phyloP scores from a whole-genome alignment of 2,113 vertebrate species.

The Casuarius casuarius region DNA sequence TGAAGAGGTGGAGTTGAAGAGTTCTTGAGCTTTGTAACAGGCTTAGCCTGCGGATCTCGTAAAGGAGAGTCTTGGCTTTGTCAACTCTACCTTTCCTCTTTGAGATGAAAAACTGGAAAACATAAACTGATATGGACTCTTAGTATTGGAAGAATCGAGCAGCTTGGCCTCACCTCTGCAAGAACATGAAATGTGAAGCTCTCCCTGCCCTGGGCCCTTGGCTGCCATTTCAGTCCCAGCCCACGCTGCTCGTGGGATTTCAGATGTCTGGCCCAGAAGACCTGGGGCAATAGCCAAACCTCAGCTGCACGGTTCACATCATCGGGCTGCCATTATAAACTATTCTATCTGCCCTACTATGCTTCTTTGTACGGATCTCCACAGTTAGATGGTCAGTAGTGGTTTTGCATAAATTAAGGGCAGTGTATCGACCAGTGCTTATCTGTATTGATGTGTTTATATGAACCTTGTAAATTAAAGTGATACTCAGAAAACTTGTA shows the following conservation, averaged over 20 bases:
- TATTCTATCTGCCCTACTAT: neutral
- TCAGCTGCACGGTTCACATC: rapidly evolving
- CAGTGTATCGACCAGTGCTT: neutral
- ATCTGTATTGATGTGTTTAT: neutral
- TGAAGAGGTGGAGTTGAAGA: neutral
- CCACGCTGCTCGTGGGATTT: neutral
- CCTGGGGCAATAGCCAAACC: neutral
- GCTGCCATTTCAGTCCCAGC: neutral
- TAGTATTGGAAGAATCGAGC: neutral
- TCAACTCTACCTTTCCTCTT: neutral
- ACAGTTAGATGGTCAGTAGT: neutral
- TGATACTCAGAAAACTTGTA: neutral
- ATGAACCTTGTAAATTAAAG: neutral
- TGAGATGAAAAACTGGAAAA: neutral
- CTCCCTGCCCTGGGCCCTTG: too few relatives aligned
- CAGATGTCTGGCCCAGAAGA: rapidly evolving
- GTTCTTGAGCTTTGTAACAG: neutral
- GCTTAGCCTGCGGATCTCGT: neutral
- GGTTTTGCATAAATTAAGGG: neutral
- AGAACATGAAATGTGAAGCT: neutral
- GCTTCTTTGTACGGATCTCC: rapidly evolving
- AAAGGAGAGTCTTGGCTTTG: neutral
- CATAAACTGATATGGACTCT: neutral
- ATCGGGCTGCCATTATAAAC: neutral
- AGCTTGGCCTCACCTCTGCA: neutral